Percentiles rank a stretch among this genome's conserved stretches.
phyloP scores from a whole-genome alignment of 2,888 invertebrate genomes.

The Drosophila colorata region DNA sequence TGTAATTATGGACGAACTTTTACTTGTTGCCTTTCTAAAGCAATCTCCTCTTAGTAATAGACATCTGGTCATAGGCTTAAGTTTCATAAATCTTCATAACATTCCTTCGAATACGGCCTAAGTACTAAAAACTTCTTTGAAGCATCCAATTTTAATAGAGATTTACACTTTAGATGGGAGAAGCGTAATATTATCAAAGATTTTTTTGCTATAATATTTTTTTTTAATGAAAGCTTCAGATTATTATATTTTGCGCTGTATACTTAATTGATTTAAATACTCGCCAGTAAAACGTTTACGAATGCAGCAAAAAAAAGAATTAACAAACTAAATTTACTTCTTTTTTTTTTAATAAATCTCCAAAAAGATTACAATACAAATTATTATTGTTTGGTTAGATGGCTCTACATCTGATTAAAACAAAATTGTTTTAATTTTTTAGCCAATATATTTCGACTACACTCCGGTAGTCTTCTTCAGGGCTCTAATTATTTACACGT shows the following conservation, averaged over 20 bases:
- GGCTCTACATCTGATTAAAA: too few relatives aligned
- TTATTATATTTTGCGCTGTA: too few relatives aligned
- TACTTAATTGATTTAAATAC: neutral
- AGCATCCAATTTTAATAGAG: neutral
- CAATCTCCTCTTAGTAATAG: neutral
- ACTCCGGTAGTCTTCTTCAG: too few relatives aligned
- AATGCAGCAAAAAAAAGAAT: neutral
- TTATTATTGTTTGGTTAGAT: too few relatives aligned
- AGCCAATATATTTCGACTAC: too few relatives aligned
- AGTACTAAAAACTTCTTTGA: too few relatives aligned
- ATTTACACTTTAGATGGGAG: neutral
- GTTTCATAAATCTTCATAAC: neutral
- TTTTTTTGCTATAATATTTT: neutral
- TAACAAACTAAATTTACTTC: too few relatives aligned
- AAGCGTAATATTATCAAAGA: conserved; percentile 5
- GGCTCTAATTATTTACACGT: too few relatives aligned
- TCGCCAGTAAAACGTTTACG: neutral
- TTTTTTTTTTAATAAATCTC: too few relatives aligned
- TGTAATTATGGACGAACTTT: neutral
- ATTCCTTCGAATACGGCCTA: neutral
- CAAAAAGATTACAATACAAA: too few relatives aligned
- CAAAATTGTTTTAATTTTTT: too few relatives aligned
- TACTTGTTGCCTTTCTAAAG: neutral
- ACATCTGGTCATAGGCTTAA: conserved; percentile 41
- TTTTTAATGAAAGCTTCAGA: neutral